Base-by-base conservation (phyloP, 2,797 vertebrate genomes). In the Echiichthys vipera region DNA sequence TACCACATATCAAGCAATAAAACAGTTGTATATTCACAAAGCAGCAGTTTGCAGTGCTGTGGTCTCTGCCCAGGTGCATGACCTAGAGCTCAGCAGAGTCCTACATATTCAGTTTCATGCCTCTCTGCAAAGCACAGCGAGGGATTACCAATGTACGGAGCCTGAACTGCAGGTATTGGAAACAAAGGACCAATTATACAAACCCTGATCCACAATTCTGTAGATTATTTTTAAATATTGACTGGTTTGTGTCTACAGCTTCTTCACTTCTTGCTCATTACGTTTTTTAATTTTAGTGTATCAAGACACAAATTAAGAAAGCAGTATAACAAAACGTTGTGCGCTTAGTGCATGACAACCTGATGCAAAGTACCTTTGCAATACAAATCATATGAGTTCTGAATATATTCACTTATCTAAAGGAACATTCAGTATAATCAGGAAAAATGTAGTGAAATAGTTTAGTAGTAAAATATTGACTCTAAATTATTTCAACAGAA, bases 41-140 rank as follows among this genome's bases (percentile, higher is more conserved):
- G 74, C 74, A 81, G 81, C 69, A 68, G 67, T 58, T 84, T 88
- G 78, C 73, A 81, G 74, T 17, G 67, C 45, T 91, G 84, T 78
- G 84, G 89, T 87, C 84, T 87, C 66, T 74, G 75, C 80, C 85
- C 93, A 94, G 94, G 91, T 95, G 92, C 47, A 39, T 91, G 91
- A 93, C 92, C 93, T 85, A 79, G 77, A 70, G 74, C 64, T 75
- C 64, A 83, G 84, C 72, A 30, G 81, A 88, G 82, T 36, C 76
- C 80, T 70, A 74, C 77, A 75, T 76, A 57, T 7, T 37, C 56
- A 74, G 53, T 66, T 57, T 71, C 43, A 30, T 8, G 62, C 10
- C 34, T 71, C 34, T 20, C 32, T 63, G 74, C 80, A 84, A 40
- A 78, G 66, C 72, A 36, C 25, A 27, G 46, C 18, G 5, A 47